phyloP scores from a whole-genome alignment of 1,140 invertebrate species.

The Conus ventricosus region DNA sequence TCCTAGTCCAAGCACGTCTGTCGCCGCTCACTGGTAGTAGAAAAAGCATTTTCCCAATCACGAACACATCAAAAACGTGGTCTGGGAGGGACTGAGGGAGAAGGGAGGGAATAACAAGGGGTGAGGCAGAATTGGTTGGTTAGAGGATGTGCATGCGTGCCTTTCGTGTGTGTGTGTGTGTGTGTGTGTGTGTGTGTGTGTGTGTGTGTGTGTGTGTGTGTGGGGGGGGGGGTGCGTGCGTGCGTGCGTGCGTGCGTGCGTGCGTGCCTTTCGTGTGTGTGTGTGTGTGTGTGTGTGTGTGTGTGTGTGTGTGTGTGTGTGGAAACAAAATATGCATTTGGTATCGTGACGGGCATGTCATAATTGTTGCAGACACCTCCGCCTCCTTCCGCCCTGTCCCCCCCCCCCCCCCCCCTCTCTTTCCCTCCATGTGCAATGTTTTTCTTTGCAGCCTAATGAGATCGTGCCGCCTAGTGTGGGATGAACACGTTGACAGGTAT shows the following conservation, averaged over 20 bases:
- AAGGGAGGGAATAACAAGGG: neutral
- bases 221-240: neutral
- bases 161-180: neutral
- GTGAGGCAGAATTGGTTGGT: neutral
- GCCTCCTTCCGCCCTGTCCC: too few relatives aligned
- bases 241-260: neutral
- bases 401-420: neutral
- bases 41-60: too few relatives aligned
- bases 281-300: conserved; percentile 34
- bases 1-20: too few relatives aligned
- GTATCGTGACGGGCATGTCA: too few relatives aligned
- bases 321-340: too few relatives aligned
- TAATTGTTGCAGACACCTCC: too few relatives aligned
- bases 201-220: neutral
- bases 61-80: neutral
- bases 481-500: too few relatives aligned
- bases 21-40: too few relatives aligned
- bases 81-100: neutral
- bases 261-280: conserved; percentile 8
- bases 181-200: neutral
- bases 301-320: conserved; percentile 26
- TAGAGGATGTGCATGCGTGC: too few relatives aligned
- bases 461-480: too few relatives aligned
- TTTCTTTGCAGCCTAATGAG: neutral
- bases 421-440: conserved; percentile 31